A percentile compares a stretch with the other conserved stretches of the same genome.
Conservation (phyloP, 2,888 invertebrate species). For the Cerceris rybyensis region DNA sequence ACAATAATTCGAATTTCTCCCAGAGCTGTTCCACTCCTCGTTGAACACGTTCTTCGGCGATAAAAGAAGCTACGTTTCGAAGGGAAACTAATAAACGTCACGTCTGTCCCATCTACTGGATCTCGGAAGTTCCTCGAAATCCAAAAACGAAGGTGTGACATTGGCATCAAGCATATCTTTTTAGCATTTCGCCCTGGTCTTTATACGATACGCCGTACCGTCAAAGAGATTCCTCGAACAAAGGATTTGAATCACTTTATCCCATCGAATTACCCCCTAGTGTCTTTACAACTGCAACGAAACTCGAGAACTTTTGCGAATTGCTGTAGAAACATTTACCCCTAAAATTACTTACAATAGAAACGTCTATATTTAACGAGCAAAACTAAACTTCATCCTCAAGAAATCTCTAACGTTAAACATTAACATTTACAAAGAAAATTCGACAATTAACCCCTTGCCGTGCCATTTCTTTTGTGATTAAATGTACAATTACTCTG, state of each 20-base stretch:
- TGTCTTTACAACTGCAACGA: slow-evolving; percentile 13
- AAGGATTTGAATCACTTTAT: slow-evolving; percentile 55
- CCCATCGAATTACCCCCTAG: slow-evolving; percentile 16
- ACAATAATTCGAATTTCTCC: slow-evolving; percentile 13
- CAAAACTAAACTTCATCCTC: no score
- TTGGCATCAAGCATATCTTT: slow-evolving; percentile 41
- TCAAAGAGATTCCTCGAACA: slow-evolving; percentile 49
- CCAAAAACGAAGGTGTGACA: slow-evolving; percentile 49
- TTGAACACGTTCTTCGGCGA: slow-evolving; percentile 11
- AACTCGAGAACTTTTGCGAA: slow-evolving; percentile 7
- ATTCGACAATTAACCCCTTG: no score
- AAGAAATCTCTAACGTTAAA: no score
- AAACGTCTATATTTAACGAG: background rate
- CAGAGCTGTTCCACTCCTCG: slow-evolving; percentile 17
- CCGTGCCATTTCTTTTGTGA: no score
- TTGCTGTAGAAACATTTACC: background rate
- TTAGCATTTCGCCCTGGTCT: slow-evolving; percentile 29
- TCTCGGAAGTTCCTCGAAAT: slow-evolving; percentile 51
- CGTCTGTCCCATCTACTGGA: slow-evolving; percentile 6
- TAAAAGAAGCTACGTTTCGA: slow-evolving; percentile 21
- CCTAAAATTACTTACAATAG: background rate
- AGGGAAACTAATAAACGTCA: slow-evolving; percentile 40
- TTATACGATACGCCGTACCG: background rate
- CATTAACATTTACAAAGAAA: no score
- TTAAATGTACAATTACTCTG: no score